Evolutionary conservation across 2,888 invertebrate genomes (phyloP), one percentile per base, ranked within the genome.

Genomic region (Drosophila ustulata): DNA sequence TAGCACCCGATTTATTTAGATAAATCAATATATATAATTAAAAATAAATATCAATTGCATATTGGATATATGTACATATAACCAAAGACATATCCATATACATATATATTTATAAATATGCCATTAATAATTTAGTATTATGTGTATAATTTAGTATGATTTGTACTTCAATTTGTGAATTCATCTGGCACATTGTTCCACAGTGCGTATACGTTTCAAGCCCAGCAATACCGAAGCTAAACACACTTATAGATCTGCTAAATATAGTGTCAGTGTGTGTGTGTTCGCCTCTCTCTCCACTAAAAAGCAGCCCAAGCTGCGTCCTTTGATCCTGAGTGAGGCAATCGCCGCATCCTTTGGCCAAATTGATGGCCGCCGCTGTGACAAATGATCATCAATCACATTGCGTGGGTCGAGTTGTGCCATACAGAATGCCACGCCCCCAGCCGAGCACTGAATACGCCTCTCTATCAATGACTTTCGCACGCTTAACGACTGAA

Each of bases 331-430:
- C 11, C 6, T 7, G 52, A 25, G 25, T 39, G 28, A 43, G 13
- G 61, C 63, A 66, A 50, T 39, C 47, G 70, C 50, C 79, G 80
- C 86, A 83, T 88, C 83, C 88, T 88, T 88, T 82, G 57, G 52
- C 67, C 45, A 78, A 88, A 88, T 73, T 78, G 86, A 83, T 83
- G 75, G 64, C 51, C 67, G 63, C 63, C 78, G 72, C 68, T 80
- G 76, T 88, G 88, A 89, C 86, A 88, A 89, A 88, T 67, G 80
- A 80, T 86, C 89, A 86, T 89, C 89, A 89, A 86, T 86, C 89
- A 85, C 71, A 77, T 58, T 66, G 74, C 83, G 75, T 76, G 73
- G 79, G 74, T 68, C 39, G 83, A 62, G 61, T 32, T 59, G 53
- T 78, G 43, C 66, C 43, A 32, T 58, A 23, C 3, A 13, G 13